Conservation (phyloP, 2,888 invertebrate genomes). For the Zaprionus obscuricornis region DNA sequence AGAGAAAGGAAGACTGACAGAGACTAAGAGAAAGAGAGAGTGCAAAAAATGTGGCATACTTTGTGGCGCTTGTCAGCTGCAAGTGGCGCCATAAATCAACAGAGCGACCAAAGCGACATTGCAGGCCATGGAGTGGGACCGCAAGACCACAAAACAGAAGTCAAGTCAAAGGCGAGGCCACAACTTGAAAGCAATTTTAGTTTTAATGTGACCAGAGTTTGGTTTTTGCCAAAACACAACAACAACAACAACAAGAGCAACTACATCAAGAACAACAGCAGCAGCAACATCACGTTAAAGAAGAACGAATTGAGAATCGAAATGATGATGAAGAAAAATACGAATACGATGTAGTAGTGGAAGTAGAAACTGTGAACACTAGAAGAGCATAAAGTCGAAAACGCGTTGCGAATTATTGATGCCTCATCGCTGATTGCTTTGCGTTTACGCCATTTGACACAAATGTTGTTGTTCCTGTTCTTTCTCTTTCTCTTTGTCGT, state of each 20-base stretch:
- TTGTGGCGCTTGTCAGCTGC: constrained; percentile 59
- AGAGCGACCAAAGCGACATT: constrained; percentile 26
- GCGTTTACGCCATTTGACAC: constrained; percentile 73
- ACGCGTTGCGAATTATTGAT: constrained; percentile 74
- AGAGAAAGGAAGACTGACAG: not conserved
- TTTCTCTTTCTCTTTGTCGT: constrained; percentile 5
- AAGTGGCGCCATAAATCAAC: constrained; percentile 73
- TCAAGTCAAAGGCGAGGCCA: constrained; percentile 51
- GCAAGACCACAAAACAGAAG: constrained; percentile 52
- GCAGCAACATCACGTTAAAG: not conserved
- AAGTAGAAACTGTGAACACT: constrained; percentile 15
- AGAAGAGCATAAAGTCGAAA: constrained; percentile 29
- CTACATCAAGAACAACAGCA: not conserved
- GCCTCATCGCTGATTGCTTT: constrained; percentile 73
- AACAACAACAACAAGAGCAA: not conserved
- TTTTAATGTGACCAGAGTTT: constrained; percentile 63
- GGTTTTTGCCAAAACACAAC: constrained; percentile 17
- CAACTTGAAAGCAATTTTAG: constrained; percentile 62
- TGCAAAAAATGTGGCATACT: constrained; percentile 51
- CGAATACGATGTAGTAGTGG: too few relatives aligned
- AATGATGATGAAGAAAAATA: too few relatives aligned
- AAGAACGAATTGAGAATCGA: not conserved
- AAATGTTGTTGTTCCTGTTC: constrained; percentile 35
- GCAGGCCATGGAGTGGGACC: not conserved
- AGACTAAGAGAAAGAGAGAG: not conserved